Percentiles rank a stretch among this genome's conserved stretches.
These are phyloP conservation scores for Glossophaga mutica DNA, from an alignment of 2,797 vertebrate species.

Conservation along the genomic window DNA sequence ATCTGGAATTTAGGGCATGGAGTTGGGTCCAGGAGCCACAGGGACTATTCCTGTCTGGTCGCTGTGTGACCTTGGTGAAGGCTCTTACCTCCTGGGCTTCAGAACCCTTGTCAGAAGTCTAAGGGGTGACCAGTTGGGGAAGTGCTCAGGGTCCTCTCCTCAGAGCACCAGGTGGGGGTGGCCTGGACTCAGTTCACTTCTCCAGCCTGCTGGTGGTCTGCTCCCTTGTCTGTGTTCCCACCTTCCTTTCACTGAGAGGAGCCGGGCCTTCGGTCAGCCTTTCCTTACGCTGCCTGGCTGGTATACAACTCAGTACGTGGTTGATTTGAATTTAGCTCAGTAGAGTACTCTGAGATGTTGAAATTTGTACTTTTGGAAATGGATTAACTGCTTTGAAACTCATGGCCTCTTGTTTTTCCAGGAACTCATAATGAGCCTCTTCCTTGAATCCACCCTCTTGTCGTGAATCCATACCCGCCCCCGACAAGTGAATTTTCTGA, in stretches of 20 bases:
- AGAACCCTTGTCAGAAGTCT: background rate
- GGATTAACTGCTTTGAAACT: background rate
- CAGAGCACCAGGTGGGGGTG: background rate
- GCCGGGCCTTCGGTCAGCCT: background rate
- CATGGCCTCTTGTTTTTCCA: conserved; percentile 1
- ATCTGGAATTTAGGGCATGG: conserved; percentile 27
- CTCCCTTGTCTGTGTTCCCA: background rate
- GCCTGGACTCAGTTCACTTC: background rate
- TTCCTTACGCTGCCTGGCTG: background rate
- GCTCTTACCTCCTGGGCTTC: background rate
- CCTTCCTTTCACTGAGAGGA: background rate
- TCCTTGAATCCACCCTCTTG: conserved; percentile 5
- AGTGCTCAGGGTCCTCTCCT: background rate
- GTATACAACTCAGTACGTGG: background rate
- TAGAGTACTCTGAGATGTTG: background rate
- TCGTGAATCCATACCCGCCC: background rate
- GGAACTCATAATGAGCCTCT: background rate
- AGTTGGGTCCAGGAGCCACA: conserved; percentile 22
- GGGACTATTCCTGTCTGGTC: background rate
- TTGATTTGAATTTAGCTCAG: background rate
- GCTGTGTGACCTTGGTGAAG: background rate
- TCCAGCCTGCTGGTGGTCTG: no score
- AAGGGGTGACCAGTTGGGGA: background rate
- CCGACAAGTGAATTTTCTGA: background rate
- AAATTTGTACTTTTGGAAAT: background rate